Percentiles rank a stretch among this genome's conserved stretches.
These are phyloP conservation scores for Eueremaeus valkanovi DNA, from an alignment of 2,888 invertebrate species.

Conservation along the genomic window DNA sequence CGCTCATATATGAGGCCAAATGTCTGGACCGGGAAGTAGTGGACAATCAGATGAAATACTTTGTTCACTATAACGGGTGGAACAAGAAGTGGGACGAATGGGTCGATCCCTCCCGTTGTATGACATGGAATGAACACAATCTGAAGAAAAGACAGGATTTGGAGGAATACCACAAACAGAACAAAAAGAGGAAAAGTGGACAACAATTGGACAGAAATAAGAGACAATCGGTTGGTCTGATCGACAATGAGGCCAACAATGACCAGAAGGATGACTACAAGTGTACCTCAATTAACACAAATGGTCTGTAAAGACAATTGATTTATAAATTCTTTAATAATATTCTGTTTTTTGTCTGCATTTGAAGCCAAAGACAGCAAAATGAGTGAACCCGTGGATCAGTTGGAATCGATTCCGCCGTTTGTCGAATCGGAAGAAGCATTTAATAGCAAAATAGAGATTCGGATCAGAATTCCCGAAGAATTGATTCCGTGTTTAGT, in stretches of 20 bases:
- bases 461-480: constrained; percentile 87
- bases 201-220: neutral
- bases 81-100: constrained; percentile 75
- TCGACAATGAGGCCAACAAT: neutral
- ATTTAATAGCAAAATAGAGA: constrained; percentile 79
- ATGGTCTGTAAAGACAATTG: neutral
- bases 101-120: no score
- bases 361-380: neutral
- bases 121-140: constrained; percentile 82
- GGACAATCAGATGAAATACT: constrained; percentile 81
- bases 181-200: neutral
- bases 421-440: constrained; percentile 82
- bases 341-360: neutral
- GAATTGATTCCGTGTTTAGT: constrained; percentile 86
- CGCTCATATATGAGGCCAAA: constrained; percentile 82
- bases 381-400: neutral
- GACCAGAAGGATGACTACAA: neutral
- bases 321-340: neutral
- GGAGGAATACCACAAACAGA: neutral
- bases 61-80: constrained; percentile 97
- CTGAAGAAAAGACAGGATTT: constrained; percentile 57
- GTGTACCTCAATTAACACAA: neutral
- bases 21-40: constrained; percentile 72
- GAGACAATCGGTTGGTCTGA: neutral
- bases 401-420: constrained; percentile 49